Evolutionary conservation across 2,113 vertebrate genomes (phyloP).

Genomic region (Otus sunia): DNA sequence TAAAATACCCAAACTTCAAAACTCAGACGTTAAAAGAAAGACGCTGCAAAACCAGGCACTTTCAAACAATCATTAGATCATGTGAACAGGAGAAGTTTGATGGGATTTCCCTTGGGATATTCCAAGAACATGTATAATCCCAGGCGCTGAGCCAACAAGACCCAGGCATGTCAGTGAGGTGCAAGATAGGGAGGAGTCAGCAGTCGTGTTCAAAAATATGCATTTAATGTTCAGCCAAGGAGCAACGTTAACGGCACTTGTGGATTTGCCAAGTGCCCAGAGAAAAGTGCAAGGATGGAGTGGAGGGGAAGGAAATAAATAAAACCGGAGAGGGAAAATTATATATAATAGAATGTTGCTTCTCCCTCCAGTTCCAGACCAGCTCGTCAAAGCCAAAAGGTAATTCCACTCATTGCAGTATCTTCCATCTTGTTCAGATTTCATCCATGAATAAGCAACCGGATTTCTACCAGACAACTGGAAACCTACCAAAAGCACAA

Average conservation of each 20-base stretch:
- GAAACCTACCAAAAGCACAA: slow-evolving; percentile 26
- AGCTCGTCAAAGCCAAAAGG: slow-evolving; percentile 31
- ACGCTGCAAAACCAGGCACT: slow-evolving; percentile 17
- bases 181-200: not conserved
- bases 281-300: not conserved
- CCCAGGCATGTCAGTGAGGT: not conserved
- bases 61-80: slow-evolving; percentile 29
- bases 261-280: slow-evolving; percentile 4
- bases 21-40: not conserved
- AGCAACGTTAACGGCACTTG: not conserved
- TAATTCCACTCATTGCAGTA: slow-evolving; percentile 17
- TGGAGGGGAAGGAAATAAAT: not conserved
- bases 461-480: not conserved
- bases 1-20: slow-evolving; percentile 7
- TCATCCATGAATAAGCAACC: slow-evolving; percentile 11
- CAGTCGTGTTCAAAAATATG: not conserved
- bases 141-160: slow-evolving; percentile 15
- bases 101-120: slow-evolving; percentile 28
- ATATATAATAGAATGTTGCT: not conserved
- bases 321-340: not conserved
- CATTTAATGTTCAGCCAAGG: slow-evolving; percentile 25
- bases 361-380: not conserved
- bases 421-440: slow-evolving; percentile 37
- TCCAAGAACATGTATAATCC: slow-evolving; percentile 2
- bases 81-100: not conserved